Evolutionary conservation across 2,797 vertebrate species (phyloP).

Genomic region (Eulemur coronatus): DNA sequence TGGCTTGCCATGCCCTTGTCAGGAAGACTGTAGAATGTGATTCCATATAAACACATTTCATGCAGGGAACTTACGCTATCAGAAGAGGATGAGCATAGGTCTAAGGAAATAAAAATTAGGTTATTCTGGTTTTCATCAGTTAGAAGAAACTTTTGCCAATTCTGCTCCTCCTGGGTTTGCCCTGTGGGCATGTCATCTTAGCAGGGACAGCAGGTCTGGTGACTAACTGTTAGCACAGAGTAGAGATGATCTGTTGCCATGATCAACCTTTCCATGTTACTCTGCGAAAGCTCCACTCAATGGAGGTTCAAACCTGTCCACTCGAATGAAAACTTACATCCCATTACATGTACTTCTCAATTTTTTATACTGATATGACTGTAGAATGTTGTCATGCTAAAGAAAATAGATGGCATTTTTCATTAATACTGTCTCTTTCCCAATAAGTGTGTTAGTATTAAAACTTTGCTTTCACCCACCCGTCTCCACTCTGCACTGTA

Average conservation of each 20-base stretch:
- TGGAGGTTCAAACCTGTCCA: background rate
- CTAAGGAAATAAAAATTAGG: background rate
- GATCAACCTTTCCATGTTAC: background rate
- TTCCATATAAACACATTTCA: background rate
- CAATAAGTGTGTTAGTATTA: background rate
- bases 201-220: background rate
- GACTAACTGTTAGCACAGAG: background rate
- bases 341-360: background rate
- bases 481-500: background rate
- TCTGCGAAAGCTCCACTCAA: constrained; percentile 1
- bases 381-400: background rate
- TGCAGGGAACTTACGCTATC: background rate
- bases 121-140: background rate
- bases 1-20: background rate
- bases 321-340: constrained; percentile 5
- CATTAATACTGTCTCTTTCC: background rate
- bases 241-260: background rate
- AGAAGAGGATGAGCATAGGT: background rate
- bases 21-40: background rate
- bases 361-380: background rate
- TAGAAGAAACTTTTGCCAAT: background rate
- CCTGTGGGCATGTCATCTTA: background rate
- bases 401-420: constrained; percentile 8
- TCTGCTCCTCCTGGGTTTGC: background rate
- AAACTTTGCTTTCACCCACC: background rate